These are phyloP conservation scores for Anastatus disparis DNA, from an alignment of 1,140 invertebrate species.

Conservation along the genomic window DNA sequence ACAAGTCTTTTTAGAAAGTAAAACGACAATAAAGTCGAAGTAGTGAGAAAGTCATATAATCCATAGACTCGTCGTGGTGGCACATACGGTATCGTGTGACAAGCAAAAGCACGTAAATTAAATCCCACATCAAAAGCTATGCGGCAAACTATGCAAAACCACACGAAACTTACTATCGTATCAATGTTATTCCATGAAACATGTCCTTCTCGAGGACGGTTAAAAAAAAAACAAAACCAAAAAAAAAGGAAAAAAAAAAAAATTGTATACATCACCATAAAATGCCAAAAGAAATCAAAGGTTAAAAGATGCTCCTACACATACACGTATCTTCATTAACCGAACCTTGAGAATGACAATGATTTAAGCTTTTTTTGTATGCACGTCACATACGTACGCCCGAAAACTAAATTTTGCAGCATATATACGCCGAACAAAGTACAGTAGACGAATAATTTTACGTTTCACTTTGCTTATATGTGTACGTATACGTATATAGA, in stretches of 20 bases:
- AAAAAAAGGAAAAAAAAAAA: background rate
- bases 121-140: conserved; percentile 5
- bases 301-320: conserved; percentile 23
- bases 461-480: background rate
- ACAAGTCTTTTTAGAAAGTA: too few species aligned
- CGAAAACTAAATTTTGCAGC: too few species aligned
- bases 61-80: too few species aligned
- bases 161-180: background rate
- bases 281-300: conserved; percentile 43
- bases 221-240: background rate
- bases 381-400: conserved; percentile 51
- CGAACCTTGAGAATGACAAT: conserved; percentile 59
- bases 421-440: conserved; percentile 1
- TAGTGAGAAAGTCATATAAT: too few species aligned
- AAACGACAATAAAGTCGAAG: too few species aligned
- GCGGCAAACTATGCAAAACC: background rate
- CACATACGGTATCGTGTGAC: background rate
- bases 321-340: conserved; percentile 22
- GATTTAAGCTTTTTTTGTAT: conserved; percentile 59
- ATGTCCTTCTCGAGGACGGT: background rate
- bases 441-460: background rate
- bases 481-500: background rate
- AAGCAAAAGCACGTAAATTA: conserved; percentile 2
- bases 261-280: background rate
- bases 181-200: background rate